Evolutionary conservation across 2,797 vertebrate species (phyloP).

Genomic region (Sarcoramphus papa): DNA sequence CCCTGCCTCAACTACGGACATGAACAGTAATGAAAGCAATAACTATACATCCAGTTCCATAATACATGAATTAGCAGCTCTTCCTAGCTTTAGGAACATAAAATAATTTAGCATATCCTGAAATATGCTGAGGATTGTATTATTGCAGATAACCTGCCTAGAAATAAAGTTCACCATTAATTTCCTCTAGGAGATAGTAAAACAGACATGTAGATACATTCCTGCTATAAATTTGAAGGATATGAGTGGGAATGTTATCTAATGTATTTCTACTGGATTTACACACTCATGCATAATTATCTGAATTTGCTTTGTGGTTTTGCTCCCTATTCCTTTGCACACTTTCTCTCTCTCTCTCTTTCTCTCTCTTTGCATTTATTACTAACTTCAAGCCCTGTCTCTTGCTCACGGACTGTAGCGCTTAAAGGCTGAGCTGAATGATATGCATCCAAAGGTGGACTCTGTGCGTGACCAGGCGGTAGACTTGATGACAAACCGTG

Average conservation of each 20-base stretch:
- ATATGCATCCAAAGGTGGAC: conserved; percentile 85
- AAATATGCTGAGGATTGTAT: not conserved
- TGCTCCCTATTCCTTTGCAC: conserved; percentile 67
- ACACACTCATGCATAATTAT: not conserved
- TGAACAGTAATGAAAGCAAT: not conserved
- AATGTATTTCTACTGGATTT: not conserved
- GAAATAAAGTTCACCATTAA: not conserved
- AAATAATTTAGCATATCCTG: not conserved
- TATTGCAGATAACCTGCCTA: not conserved
- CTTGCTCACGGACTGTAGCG: conserved; percentile 81
- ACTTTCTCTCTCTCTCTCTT: conserved; percentile 52
- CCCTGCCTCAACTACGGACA: not conserved
- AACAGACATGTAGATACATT: not conserved
- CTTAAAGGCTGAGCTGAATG: conserved; percentile 89
- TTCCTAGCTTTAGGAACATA: not conserved
- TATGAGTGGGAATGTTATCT: not conserved
- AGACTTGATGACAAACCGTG: conserved; percentile 88
- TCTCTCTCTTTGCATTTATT: conserved; percentile 62
- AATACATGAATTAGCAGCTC: not conserved
- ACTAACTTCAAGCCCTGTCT: conserved; percentile 78
- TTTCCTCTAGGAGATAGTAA: not conserved
- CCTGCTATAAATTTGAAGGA: not conserved
- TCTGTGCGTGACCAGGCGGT: conserved; percentile 83
- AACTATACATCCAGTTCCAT: not conserved
- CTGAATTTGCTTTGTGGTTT: conserved; percentile 46